These are phyloP conservation scores for Eulemur coronatus DNA, from an alignment of 2,797 vertebrate species.

Conservation along the genomic window DNA sequence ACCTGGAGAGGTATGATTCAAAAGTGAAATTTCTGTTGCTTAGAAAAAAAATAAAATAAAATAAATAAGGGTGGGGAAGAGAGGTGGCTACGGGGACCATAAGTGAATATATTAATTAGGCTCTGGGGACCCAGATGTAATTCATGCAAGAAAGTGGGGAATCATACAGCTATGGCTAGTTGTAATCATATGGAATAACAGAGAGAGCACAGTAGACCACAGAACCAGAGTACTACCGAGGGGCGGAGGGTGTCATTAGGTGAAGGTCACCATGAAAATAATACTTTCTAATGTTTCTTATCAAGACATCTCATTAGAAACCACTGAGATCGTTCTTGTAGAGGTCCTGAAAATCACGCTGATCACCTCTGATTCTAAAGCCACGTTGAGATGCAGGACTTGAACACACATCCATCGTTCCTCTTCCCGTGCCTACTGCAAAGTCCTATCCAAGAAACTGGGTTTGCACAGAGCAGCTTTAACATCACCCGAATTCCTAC, in stretches of 20 bases:
- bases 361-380: neutral
- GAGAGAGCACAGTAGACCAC: neutral
- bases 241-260: neutral
- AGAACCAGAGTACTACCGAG: neutral
- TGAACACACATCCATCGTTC: neutral
- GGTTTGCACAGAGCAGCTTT: neutral
- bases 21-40: conserved; percentile 71
- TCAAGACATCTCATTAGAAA: neutral
- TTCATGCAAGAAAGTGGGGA: conserved; percentile 6
- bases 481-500: neutral
- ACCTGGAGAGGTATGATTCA: conserved; percentile 46
- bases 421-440: neutral
- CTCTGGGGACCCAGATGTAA: conserved; percentile 65
- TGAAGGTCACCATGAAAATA: neutral
- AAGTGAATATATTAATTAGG: conserved; percentile 72
- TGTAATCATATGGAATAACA: conserved; percentile 29
- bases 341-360: neutral
- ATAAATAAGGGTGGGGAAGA: conserved; percentile 46
- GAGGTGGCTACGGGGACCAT: conserved; percentile 64
- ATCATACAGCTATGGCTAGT: neutral
- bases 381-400: neutral
- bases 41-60: neutral
- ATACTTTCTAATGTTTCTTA: neutral
- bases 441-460: neutral
- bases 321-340: neutral